These are phyloP conservation scores for Glaucopsyche alexis DNA, from an alignment of 2,888 invertebrate species.

Conservation along the genomic window DNA sequence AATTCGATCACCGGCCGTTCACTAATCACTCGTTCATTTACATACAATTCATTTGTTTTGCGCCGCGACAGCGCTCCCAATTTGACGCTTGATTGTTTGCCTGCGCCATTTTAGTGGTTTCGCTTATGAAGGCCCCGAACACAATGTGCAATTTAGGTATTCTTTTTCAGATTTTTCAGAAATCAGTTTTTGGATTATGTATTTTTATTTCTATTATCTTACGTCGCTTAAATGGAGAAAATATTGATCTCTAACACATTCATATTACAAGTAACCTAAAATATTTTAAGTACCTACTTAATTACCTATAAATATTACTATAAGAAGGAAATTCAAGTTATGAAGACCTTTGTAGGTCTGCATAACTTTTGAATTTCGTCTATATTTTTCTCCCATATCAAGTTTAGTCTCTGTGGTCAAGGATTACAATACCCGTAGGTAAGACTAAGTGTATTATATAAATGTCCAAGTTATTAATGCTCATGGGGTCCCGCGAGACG, in stretches of 20 bases:
- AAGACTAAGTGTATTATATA: slow-evolving; percentile 12
- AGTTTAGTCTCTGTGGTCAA: not conserved
- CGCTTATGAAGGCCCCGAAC: slow-evolving; percentile 31
- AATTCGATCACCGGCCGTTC: slow-evolving; percentile 55
- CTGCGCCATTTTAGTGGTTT: slow-evolving; percentile 47
- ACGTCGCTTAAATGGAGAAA: too few relatives aligned
- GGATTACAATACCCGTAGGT: not conserved
- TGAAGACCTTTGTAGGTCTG: not conserved
- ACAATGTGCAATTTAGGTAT: slow-evolving; percentile 28
- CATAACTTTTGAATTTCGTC: not conserved
- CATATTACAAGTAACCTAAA: too few relatives aligned
- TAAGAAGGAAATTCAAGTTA: too few relatives aligned
- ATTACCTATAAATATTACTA: too few relatives aligned
- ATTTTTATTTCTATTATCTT: too few relatives aligned
- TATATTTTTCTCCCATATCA: not conserved
- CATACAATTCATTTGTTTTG: slow-evolving; percentile 60
- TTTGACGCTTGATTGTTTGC: slow-evolving; percentile 51
- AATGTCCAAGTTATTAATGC: slow-evolving; percentile 16
- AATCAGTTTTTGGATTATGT: not conserved
- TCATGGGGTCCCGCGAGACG: slow-evolving; percentile 18
- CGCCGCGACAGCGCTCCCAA: slow-evolving; percentile 43
- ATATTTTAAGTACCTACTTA: too few relatives aligned
- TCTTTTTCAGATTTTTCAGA: not conserved
- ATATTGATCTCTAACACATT: too few relatives aligned
- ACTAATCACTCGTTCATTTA: slow-evolving; percentile 58